Evolutionary conservation across 1,140 invertebrate species (phyloP).

Genomic region (Platyscapa corneri): DNA sequence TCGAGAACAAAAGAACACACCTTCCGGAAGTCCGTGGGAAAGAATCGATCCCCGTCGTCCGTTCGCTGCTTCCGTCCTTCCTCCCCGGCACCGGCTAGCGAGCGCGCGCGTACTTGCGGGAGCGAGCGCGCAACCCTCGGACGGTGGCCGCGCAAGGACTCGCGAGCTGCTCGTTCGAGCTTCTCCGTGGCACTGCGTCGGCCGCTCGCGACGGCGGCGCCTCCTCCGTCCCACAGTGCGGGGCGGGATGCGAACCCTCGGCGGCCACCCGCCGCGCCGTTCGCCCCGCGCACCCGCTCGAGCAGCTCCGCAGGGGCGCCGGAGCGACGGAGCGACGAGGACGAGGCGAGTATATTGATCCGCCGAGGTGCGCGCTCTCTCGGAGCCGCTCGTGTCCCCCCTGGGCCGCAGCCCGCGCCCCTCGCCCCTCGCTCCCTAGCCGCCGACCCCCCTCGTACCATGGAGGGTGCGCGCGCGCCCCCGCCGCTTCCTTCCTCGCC

Average conservation of each 20-base stretch:
- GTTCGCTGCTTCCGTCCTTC: not conserved
- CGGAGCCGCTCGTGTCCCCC: conserved; percentile 41
- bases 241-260: not conserved
- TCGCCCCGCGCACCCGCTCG: conserved; percentile 51
- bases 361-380: conserved; percentile 71
- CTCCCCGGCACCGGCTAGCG: conserved; percentile 19
- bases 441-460: not conserved
- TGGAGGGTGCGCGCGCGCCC: not conserved
- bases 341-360: conserved; percentile 70
- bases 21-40: not conserved
- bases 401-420: conserved; percentile 22
- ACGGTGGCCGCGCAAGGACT: conserved; percentile 30
- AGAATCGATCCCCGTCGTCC: not conserved
- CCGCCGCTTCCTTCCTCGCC: conserved; percentile 15
- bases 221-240: conserved; percentile 59
- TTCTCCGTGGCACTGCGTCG: conserved; percentile 74
- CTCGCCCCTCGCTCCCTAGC: conserved; percentile 9
- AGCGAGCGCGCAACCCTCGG: conserved; percentile 5
- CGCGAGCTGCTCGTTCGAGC: conserved; percentile 62
- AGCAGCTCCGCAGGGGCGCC: not conserved
- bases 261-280: conserved; percentile 21
- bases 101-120: not conserved
- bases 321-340: conserved; percentile 1
- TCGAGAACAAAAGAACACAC: not conserved
- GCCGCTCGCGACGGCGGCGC: conserved; percentile 57